Evolutionary conservation across 2,888 invertebrate species (phyloP).

Genomic region (Tinea trinotella): DNA sequence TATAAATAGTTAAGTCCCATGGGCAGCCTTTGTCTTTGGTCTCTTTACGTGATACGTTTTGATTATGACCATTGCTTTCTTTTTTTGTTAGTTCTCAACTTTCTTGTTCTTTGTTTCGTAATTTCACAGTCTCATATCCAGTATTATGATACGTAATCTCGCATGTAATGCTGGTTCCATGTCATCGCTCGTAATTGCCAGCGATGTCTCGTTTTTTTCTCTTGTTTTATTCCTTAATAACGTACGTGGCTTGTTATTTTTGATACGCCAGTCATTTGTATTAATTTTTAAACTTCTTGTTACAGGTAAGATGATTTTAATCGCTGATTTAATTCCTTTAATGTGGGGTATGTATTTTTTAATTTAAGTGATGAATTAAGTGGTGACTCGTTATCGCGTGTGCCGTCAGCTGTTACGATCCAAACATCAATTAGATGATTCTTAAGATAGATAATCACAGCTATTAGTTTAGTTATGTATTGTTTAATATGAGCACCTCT

Average conservation of each 20-base stretch:
- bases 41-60: slow-evolving; percentile 38
- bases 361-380: neutral
- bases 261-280: neutral
- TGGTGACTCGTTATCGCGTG: slow-evolving; percentile 3
- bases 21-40: slow-evolving; percentile 13
- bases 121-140: slow-evolving; percentile 44
- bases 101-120: slow-evolving; percentile 62
- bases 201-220: neutral
- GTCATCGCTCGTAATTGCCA: slow-evolving; percentile 45
- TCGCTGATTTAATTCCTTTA: neutral
- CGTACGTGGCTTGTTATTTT: slow-evolving; percentile 11
- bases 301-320: neutral
- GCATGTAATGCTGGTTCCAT: slow-evolving; percentile 49
- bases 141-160: slow-evolving; percentile 49
- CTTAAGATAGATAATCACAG: slow-evolving; percentile 58
- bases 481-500: slow-evolving; percentile 65
- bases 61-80: slow-evolving; percentile 46
- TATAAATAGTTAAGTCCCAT: neutral
- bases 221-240: neutral
- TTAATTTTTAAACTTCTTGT: neutral
- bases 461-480: slow-evolving; percentile 62
- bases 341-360: neutral
- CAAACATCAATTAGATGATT: slow-evolving; percentile 67
- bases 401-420: slow-evolving; percentile 34
- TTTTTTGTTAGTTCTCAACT: slow-evolving; percentile 47